phyloP scores from a whole-genome alignment of 2,888 invertebrate species.

The Amphimallon solstitiale region DNA sequence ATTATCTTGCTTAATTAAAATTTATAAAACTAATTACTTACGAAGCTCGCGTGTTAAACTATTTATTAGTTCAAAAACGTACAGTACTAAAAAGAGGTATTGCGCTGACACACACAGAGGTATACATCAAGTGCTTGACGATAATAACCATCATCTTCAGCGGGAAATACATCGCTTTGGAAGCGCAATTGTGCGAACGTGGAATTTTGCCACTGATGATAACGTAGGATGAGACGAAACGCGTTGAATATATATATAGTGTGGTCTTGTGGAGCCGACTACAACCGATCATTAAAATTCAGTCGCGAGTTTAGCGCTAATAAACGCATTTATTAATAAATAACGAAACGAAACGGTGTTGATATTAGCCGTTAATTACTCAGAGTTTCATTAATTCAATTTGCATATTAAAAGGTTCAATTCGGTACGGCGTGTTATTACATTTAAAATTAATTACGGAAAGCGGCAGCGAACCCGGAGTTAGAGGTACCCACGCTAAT shows the following conservation, averaged over 20 bases:
- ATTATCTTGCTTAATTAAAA: neutral
- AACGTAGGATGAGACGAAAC: no score
- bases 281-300: conserved; percentile 8
- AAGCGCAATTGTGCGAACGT: no score
- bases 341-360: conserved; percentile 21
- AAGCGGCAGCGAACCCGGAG: neutral
- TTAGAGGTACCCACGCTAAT: neutral
- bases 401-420: conserved; percentile 32
- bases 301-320: conserved; percentile 14
- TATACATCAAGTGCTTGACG: no score
- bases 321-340: conserved; percentile 28
- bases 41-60: neutral
- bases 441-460: conserved; percentile 29
- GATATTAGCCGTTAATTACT: conserved; percentile 30
- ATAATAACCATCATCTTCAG: no score
- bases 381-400: conserved; percentile 32
- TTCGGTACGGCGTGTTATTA: conserved; percentile 17
- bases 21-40: neutral
- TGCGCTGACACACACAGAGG: no score
- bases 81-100: no score
- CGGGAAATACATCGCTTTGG: no score
- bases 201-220: no score
- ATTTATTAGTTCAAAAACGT: no score
- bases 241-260: no score
- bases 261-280: no score